Evolutionary conservation across 2,797 vertebrate genomes (phyloP).

Genomic region (Netta rufina): DNA sequence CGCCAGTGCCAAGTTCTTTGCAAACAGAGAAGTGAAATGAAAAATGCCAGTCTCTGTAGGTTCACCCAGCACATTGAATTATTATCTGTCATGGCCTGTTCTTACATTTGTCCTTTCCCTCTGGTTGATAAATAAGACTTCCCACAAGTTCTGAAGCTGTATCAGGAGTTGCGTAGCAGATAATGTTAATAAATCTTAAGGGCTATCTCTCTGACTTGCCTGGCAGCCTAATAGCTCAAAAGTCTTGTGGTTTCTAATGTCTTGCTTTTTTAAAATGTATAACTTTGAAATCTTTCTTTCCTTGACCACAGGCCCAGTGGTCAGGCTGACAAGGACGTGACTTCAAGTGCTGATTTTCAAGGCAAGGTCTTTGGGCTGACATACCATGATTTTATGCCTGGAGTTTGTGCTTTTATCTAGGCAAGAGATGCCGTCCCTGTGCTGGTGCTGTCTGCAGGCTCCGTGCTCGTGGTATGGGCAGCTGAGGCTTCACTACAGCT

Average conservation of each 20-base stretch:
- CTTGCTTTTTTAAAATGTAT: not conserved
- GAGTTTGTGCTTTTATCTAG: not conserved
- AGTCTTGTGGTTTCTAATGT: not conserved
- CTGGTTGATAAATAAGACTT: constrained; percentile 69
- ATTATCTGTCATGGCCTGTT: constrained; percentile 61
- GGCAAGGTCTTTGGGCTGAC: not conserved
- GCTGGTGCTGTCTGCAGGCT: rapidly evolving
- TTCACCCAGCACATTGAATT: constrained; percentile 58
- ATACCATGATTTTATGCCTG: not conserved
- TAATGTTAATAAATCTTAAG: constrained; percentile 62
- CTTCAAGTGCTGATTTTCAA: not conserved
- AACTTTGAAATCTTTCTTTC: constrained; percentile 9
- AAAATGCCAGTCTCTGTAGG: constrained; percentile 55
- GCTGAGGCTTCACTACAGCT: not conserved
- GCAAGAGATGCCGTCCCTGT: not conserved
- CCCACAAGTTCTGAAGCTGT: constrained; percentile 56
- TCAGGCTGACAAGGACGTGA: not conserved
- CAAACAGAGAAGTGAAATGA: constrained; percentile 69
- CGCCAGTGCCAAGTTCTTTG: constrained; percentile 62
- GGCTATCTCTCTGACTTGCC: constrained; percentile 34
- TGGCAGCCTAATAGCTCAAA: constrained; percentile 62
- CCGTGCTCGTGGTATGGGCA: not conserved
- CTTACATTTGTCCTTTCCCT: constrained; percentile 62
- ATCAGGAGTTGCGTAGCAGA: constrained; percentile 44
- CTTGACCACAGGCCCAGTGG: not conserved